A percentile compares a stretch with the other conserved stretches of the same genome.
These are phyloP conservation scores for Kryphioiulus occultus DNA, from an alignment of 2,888 invertebrate genomes.

Conservation along the genomic window DNA sequence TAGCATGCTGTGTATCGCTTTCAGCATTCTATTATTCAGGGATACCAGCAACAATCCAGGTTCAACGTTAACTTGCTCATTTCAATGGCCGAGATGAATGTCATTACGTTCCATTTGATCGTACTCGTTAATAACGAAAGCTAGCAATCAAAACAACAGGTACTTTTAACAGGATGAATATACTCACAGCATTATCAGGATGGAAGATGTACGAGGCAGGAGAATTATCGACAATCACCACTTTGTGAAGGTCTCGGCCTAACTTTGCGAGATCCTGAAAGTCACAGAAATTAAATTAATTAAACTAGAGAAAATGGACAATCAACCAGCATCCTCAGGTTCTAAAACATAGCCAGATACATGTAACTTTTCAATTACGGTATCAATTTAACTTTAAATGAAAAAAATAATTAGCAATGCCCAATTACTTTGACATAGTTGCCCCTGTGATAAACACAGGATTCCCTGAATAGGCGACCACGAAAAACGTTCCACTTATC, in stretches of 20 bases:
- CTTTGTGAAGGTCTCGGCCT: slow-evolving; percentile 94
- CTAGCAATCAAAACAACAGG: too few relatives aligned
- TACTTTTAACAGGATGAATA: not conserved
- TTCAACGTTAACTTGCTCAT: too few relatives aligned
- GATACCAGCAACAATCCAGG: too few relatives aligned
- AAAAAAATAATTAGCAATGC: not conserved
- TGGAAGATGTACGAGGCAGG: slow-evolving; percentile 99
- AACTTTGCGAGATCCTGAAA: slow-evolving; percentile 89
- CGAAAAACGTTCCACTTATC: slow-evolving; percentile 98
- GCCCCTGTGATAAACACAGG: slow-evolving; percentile 99
- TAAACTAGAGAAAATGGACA: not conserved
- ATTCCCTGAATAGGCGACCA: slow-evolving; percentile 96
- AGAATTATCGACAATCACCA: slow-evolving; percentile 99
- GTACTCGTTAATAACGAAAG: too few relatives aligned
- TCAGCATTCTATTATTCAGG: too few relatives aligned
- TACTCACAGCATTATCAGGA: slow-evolving; percentile 97
- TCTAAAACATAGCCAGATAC: too few relatives aligned
- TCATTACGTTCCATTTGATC: too few relatives aligned
- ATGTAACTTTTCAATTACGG: too few relatives aligned
- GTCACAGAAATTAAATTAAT: slow-evolving; percentile 50
- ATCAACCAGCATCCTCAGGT: not conserved
- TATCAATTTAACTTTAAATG: too few relatives aligned
- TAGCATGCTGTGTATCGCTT: too few relatives aligned
- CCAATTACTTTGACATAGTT: slow-evolving; percentile 88
- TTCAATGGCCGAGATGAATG: too few relatives aligned